Evolutionary conservation across 2,888 invertebrate genomes (phyloP).

Genomic region (Synanthedon vespiformis): DNA sequence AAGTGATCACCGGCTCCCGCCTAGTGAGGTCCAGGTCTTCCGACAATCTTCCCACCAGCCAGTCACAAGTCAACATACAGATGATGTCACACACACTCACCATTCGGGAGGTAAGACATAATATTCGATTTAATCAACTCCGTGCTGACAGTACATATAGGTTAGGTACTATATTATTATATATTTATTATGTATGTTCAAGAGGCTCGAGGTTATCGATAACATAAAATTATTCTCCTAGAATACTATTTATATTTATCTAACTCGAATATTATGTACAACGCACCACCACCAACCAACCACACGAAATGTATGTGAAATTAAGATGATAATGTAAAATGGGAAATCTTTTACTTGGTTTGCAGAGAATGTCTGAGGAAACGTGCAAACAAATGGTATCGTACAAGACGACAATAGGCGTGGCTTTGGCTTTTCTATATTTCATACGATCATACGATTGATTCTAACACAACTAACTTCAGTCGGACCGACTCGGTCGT

Average conservation of each 20-base stretch:
- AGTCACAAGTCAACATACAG: slow-evolving; percentile 93
- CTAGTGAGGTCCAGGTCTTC: slow-evolving; percentile 86
- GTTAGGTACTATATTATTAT: too few relatives aligned
- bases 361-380: slow-evolving; percentile 87
- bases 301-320: neutral
- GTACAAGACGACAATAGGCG: slow-evolving; percentile 59
- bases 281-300: slow-evolving; percentile 15
- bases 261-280: slow-evolving; percentile 26
- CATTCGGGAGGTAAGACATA: slow-evolving; percentile 84
- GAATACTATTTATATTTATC: slow-evolving; percentile 4
- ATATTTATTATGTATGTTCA: too few relatives aligned
- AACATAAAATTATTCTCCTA: too few relatives aligned
- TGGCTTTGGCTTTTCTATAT: slow-evolving; percentile 65
- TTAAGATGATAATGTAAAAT: slow-evolving; percentile 32
- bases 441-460: slow-evolving; percentile 61
- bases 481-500: slow-evolving; percentile 31
- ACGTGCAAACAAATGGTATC: slow-evolving; percentile 85
- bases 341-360: slow-evolving; percentile 71
- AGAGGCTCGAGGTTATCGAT: too few relatives aligned
- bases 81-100: slow-evolving; percentile 95
- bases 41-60: slow-evolving; percentile 91
- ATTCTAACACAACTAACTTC: slow-evolving; percentile 64
- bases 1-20: slow-evolving; percentile 81
- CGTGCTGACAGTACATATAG: too few relatives aligned
- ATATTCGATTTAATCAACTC: too few relatives aligned